These are phyloP conservation scores for Peucedramus taeniatus DNA, from an alignment of 2,113 vertebrate genomes.

Conservation along the genomic window DNA sequence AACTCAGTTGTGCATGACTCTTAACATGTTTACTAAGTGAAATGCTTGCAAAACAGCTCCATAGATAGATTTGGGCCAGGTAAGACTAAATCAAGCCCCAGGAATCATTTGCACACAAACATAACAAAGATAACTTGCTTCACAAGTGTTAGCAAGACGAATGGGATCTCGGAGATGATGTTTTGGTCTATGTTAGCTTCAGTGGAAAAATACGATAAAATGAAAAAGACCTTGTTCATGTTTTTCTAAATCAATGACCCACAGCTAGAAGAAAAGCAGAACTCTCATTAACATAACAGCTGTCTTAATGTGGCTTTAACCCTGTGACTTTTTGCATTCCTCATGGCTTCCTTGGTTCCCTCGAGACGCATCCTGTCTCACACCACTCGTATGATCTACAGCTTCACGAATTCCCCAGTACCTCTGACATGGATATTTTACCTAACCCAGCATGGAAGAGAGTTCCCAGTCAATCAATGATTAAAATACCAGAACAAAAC, in stretches of 20 bases:
- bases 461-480: constrained; percentile 78
- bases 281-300: constrained; percentile 83
- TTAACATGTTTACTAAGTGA: background rate
- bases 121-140: background rate
- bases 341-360: constrained; percentile 80
- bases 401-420: constrained; percentile 80
- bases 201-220: constrained; percentile 53
- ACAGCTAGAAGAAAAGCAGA: constrained; percentile 68
- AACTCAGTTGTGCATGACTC: background rate
- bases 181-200: constrained; percentile 29
- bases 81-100: background rate
- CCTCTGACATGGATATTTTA: constrained; percentile 83
- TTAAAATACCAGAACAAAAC: constrained; percentile 76
- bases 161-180: background rate
- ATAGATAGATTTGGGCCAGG: background rate
- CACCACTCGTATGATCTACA: constrained; percentile 78
- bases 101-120: background rate
- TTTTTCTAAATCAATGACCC: constrained; percentile 77
- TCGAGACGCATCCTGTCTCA: constrained; percentile 75
- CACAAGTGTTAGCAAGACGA: background rate
- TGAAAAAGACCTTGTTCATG: constrained; percentile 55
- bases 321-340: constrained; percentile 84
- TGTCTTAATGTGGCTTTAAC: constrained; percentile 89
- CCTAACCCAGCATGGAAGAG: constrained; percentile 78
- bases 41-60: background rate